Conservation (phyloP, 2,888 invertebrate species). For the Incurvaria masculella region DNA sequence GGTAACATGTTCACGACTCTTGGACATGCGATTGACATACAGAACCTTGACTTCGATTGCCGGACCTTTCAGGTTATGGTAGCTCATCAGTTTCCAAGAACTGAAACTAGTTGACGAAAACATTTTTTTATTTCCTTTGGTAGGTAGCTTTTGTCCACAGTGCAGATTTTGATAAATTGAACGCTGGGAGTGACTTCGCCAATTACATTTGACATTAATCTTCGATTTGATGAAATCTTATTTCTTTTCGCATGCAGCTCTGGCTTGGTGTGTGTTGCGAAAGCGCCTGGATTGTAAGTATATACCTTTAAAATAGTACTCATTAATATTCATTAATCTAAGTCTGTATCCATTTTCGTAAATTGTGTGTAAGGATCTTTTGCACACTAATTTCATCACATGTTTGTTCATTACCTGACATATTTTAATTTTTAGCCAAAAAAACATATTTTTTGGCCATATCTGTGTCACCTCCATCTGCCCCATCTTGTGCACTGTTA, state of each 20-base stretch:
- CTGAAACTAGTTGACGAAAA: not conserved
- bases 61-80: no score
- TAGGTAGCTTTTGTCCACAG: not conserved
- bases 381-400: not conserved
- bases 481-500: no score
- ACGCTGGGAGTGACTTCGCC: slow-evolving; percentile 3
- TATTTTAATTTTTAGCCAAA: not conserved
- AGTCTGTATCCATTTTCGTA: slow-evolving; percentile 13
- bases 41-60: not conserved
- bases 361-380: slow-evolving; percentile 2
- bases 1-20: slow-evolving; percentile 28
- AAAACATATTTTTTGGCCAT: slow-evolving; percentile 5
- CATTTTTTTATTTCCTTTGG: not conserved
- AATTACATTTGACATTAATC: not conserved
- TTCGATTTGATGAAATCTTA: slow-evolving; percentile 2
- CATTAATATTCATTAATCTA: slow-evolving; percentile 14
- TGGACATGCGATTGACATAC: slow-evolving; percentile 1
- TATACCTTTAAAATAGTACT: slow-evolving; percentile 21
- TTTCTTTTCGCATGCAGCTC: slow-evolving; percentile 60
- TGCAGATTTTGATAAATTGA: not conserved
- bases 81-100: no score
- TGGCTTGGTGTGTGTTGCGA: slow-evolving; percentile 92
- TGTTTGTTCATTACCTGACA: not conserved
- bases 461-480: no score
- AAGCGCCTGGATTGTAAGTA: slow-evolving; percentile 90